These are phyloP conservation scores for Sitobion miscanthi DNA, from an alignment of 1,140 invertebrate species.

Conservation along the genomic window DNA sequence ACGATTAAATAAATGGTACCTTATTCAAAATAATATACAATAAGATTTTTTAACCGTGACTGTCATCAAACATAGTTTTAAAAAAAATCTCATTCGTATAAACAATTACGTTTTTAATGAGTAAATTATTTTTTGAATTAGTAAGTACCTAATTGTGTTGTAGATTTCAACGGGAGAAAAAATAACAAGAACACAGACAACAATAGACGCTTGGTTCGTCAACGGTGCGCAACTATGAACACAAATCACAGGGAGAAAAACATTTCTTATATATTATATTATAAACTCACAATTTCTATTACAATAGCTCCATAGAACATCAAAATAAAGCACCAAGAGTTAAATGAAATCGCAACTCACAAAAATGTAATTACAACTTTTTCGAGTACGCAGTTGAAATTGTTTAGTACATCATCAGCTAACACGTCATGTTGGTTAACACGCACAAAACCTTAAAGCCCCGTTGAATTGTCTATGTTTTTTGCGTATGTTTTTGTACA, in stretches of 20 bases:
- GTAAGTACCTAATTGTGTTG: background rate
- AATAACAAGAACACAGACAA: constrained; percentile 20
- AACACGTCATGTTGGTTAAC: background rate
- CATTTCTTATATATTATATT: background rate
- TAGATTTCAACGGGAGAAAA: background rate
- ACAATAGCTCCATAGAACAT: background rate
- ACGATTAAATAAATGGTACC: background rate
- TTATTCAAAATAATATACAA: background rate
- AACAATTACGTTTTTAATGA: constrained; percentile 23
- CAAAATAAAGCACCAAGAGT: constrained; percentile 27
- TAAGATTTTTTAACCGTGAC: constrained; percentile 24
- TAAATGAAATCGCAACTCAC: background rate
- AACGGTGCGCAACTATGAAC: constrained; percentile 44
- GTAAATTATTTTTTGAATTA: constrained; percentile 33
- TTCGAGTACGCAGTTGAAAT: background rate
- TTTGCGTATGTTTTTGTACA: background rate
- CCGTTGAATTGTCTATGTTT: background rate
- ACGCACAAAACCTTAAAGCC: background rate
- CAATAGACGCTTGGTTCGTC: constrained; percentile 29
- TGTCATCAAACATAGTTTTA: background rate
- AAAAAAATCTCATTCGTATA: constrained; percentile 22
- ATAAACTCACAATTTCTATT: background rate
- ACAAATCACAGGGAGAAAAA: constrained; percentile 35
- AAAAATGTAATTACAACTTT: background rate
- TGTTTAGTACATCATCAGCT: background rate